Conservation (phyloP, 2,888 invertebrate species). For the Cephus sareptanus region DNA sequence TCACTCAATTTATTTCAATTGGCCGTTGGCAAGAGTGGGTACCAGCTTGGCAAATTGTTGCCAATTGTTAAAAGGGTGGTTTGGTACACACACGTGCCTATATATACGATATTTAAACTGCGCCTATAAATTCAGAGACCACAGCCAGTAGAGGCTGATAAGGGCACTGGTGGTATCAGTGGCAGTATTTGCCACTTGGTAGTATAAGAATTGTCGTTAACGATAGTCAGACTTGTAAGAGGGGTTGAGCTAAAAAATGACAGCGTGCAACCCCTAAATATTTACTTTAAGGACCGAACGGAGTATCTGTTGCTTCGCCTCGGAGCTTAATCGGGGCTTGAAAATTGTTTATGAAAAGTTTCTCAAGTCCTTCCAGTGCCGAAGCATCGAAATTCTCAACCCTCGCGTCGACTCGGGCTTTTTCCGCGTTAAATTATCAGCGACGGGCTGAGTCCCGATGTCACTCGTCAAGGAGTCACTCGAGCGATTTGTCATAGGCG, state of each 20-base stretch:
- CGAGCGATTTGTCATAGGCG: background rate
- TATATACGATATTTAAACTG: background rate
- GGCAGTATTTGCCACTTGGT: background rate
- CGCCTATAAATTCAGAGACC: background rate
- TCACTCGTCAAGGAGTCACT: background rate
- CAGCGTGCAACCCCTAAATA: background rate
- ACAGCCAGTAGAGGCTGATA: background rate
- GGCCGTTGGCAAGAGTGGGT: background rate
- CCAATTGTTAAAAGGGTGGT: background rate
- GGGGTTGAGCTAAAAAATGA: background rate
- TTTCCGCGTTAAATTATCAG: background rate
- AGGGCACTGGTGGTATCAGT: background rate
- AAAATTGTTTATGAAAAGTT: background rate
- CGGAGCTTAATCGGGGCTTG: background rate
- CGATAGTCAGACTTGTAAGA: no score
- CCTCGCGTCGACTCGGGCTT: background rate
- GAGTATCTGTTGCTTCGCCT: background rate
- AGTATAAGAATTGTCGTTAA: background rate
- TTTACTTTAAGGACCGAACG: background rate
- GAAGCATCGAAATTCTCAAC: background rate
- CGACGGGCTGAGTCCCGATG: no score
- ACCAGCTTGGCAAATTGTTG: background rate
- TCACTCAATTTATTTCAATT: background rate
- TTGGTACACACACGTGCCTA: background rate
- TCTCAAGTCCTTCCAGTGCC: background rate